phyloP scores from a whole-genome alignment of 2,113 vertebrate species.

The Sander vitreus region DNA sequence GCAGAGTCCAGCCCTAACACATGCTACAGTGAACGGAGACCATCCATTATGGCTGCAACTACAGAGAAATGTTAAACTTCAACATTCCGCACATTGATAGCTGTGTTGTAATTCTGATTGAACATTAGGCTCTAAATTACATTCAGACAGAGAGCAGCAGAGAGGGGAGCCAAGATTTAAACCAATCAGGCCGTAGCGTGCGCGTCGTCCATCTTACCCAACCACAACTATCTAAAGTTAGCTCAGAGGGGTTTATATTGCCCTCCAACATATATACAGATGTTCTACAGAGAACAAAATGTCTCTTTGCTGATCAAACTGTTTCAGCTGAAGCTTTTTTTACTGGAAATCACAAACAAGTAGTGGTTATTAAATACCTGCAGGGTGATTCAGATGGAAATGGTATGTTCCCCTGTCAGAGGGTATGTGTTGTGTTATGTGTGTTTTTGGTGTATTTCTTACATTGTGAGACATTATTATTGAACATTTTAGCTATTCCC shows the following conservation, averaged over 20 bases:
- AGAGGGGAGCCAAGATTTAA: conserved; percentile 15
- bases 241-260: not conserved
- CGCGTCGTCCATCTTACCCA: not conserved
- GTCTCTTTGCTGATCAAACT: not conserved
- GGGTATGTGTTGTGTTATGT: too few relatives aligned
- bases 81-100: too few relatives aligned
- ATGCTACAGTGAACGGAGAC: conserved; percentile 40
- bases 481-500: too few relatives aligned
- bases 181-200: conserved; percentile 33
- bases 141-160: conserved; percentile 30
- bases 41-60: conserved; percentile 61
- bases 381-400: too few relatives aligned
- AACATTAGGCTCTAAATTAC: too few relatives aligned
- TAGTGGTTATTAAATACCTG: too few relatives aligned
- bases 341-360: not conserved
- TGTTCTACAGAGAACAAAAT: not conserved
- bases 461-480: too few relatives aligned
- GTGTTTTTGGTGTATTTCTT: too few relatives aligned
- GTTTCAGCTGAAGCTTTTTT: not conserved
- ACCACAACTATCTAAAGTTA: conserved; percentile 1
- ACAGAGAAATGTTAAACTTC: too few relatives aligned
- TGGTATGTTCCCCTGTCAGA: too few relatives aligned
- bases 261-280: not conserved
- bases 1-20: conserved; percentile 38
- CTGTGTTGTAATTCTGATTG: too few relatives aligned